phyloP scores from a whole-genome alignment of 2,113 vertebrate genomes.

The Psettodes erumei region DNA sequence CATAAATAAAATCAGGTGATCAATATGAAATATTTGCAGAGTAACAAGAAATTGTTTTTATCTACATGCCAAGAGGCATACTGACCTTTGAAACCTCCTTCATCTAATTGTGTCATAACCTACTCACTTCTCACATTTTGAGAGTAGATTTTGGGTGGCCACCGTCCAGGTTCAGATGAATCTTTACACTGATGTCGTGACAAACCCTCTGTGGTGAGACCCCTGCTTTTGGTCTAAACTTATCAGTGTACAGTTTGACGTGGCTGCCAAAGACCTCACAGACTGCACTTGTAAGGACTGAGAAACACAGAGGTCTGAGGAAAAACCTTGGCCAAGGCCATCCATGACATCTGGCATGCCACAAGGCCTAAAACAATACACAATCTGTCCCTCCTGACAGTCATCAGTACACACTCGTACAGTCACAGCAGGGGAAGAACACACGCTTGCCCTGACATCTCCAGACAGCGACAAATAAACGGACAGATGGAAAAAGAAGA shows the following conservation, averaged over 20 bases:
- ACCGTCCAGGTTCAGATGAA: constrained; percentile 11
- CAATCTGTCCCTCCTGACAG: constrained; percentile 62
- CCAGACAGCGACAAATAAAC: constrained; percentile 80
- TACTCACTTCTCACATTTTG: constrained; percentile 9
- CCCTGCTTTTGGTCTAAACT: constrained; percentile 55
- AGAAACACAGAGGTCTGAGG: constrained; percentile 43
- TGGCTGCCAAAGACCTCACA: constrained; percentile 69
- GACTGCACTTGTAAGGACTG: constrained; percentile 42
- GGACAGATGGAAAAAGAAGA: constrained; percentile 72
- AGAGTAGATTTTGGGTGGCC: constrained; percentile 55
- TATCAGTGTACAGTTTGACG: constrained; percentile 62
- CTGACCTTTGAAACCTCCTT: neutral
- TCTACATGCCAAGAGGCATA: neutral
- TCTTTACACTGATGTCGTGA: constrained; percentile 27
- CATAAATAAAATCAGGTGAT: constrained; percentile 1
- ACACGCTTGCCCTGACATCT: constrained; percentile 59
- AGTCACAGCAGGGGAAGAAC: constrained; percentile 62
- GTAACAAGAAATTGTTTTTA: neutral
- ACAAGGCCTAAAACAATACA: constrained; percentile 76
- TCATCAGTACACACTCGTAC: constrained; percentile 62
- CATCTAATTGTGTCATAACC: neutral
- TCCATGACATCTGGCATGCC: constrained; percentile 73
- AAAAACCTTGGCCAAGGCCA: constrained; percentile 65
- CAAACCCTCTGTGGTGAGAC: constrained; percentile 25
- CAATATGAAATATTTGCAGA: neutral